Conservation (phyloP, 2,888 invertebrate species). For the Sicus ferrugineus region DNA sequence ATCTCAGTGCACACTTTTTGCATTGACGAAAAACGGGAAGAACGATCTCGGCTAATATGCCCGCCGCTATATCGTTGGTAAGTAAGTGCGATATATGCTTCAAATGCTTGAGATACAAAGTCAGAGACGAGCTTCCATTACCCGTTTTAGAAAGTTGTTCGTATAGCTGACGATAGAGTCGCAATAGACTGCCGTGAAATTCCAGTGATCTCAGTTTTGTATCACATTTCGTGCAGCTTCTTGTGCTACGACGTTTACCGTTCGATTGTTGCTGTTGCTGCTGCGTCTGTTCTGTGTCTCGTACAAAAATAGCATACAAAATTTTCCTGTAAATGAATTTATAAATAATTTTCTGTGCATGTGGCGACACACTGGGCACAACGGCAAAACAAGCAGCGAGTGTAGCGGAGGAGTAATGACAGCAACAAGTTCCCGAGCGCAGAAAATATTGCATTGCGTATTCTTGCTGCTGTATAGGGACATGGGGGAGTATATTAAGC, state of each 20-base stretch:
- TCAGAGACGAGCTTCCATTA: slow-evolving; percentile 42
- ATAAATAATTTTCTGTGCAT: slow-evolving; percentile 55
- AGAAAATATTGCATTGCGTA: slow-evolving; percentile 53
- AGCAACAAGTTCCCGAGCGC: slow-evolving; percentile 60
- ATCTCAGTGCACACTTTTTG: slow-evolving; percentile 41
- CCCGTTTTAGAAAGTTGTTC: slow-evolving; percentile 33
- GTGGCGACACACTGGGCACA: slow-evolving; percentile 45
- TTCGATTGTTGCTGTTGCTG: slow-evolving; percentile 3
- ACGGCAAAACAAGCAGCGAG: slow-evolving; percentile 51
- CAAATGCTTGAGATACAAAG: slow-evolving; percentile 58
- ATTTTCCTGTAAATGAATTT: slow-evolving; percentile 57
- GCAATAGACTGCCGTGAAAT: slow-evolving; percentile 53
- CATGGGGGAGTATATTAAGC: slow-evolving; percentile 50
- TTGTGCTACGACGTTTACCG: slow-evolving; percentile 31
- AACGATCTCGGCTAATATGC: slow-evolving; percentile 59
- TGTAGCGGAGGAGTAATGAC: slow-evolving; percentile 55
- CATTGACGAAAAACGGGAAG: slow-evolving; percentile 59
- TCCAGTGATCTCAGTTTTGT: slow-evolving; percentile 54
- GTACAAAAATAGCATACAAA: slow-evolving; percentile 53
- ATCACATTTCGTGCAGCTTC: slow-evolving; percentile 54
- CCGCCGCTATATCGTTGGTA: slow-evolving; percentile 55
- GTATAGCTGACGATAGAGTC: slow-evolving; percentile 49
- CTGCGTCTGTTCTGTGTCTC: slow-evolving; percentile 28
- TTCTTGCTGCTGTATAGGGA: slow-evolving; percentile 51
- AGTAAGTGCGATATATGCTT: slow-evolving; percentile 58